These are phyloP conservation scores for Phasianus colchicus DNA, from an alignment of 2,113 vertebrate species.

Conservation along the genomic window DNA sequence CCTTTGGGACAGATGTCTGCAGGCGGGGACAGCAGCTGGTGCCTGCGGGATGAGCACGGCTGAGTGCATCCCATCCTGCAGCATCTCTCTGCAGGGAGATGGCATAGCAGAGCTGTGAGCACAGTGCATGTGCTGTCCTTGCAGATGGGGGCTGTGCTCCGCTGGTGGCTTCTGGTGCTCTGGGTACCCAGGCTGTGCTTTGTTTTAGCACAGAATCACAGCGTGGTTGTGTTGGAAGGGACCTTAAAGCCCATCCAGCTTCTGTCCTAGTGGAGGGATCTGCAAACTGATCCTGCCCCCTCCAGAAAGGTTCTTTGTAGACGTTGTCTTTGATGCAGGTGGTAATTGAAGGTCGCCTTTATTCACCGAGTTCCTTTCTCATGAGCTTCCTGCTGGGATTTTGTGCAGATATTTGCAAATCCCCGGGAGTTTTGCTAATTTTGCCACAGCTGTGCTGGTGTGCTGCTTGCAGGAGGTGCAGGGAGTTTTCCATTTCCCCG, in stretches of 20 bases:
- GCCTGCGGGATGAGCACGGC: background rate
- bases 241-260: background rate
- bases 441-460: background rate
- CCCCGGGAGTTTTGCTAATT: background rate
- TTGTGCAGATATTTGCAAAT: background rate
- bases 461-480: background rate
- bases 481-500: background rate
- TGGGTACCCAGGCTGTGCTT: background rate
- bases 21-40: background rate
- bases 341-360: background rate
- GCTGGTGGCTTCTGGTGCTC: background rate
- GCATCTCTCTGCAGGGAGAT: background rate
- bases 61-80: background rate
- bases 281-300: background rate
- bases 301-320: fast-evolving
- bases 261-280: background rate
- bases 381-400: background rate
- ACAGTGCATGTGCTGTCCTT: fast-evolving
- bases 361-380: background rate
- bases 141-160: background rate
- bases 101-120: background rate
- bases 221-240: no score
- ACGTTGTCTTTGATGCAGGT: background rate
- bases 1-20: fast-evolving
- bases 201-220: no score